Base-by-base conservation (phyloP, 2,888 invertebrate species). In the Uropetala carovei region DNA sequence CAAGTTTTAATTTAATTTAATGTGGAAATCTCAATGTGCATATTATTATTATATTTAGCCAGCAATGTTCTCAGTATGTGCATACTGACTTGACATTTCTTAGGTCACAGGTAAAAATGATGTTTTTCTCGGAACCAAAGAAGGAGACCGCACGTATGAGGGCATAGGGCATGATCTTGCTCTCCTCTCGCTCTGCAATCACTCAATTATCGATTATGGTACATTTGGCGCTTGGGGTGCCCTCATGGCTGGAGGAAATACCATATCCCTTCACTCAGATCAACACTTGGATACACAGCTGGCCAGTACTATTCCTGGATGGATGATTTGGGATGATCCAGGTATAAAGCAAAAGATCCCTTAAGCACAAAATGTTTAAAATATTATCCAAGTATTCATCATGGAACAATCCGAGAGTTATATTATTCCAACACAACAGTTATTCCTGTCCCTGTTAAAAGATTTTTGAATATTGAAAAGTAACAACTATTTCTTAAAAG, bases 151-250 rank as follows among this genome's bases (percentile, higher is more conserved):
- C 64, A 64, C 89, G 16, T 56, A 43, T 2, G 64, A 89, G 0
- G 43, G 89, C 18, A 68, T 89, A 43, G 89, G 89, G 8, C 89
- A 89, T 89, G 89, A 89, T n/a, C n/a, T 89, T 11, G 30, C 68
- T 5, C 89, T 89, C 1, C 59, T 89, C 43, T 89, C 89, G 13
- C 64, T 64, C 4, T 89, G 89, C 68, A 89, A 89, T 18, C 89
- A 89, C 43, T 64, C 89, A 13, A 89, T 89, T 16, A 89, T 89
- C 8, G 89, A 89, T 43, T 89, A 89, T 13, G 89, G 89, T 43
- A 89, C 89, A 64, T 89, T 89, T 56, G 89, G 89, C 3, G 43
- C 68, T 10, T 68, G 64, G 89, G 89, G 89, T 43, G 89, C 89
- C 13, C 64, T 89, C 14, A 4, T 89, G 89, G 89, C 89, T 43